Base-by-base conservation (phyloP, 2,797 vertebrate species). In the Percopsis omiscomaycus region DNA sequence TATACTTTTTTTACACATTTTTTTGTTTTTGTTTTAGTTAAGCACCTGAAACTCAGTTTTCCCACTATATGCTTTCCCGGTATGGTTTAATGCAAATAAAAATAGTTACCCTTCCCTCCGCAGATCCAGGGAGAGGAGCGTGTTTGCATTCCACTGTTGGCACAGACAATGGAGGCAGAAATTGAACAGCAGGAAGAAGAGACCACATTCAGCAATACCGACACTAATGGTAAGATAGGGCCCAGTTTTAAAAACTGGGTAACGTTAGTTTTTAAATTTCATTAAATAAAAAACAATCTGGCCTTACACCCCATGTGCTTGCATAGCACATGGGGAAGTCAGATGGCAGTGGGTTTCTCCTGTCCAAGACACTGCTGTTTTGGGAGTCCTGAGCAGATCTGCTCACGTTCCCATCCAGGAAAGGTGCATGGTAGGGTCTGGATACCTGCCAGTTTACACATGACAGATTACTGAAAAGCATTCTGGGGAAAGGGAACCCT, bases 141-240 rank as follows among this genome's bases (percentile, higher is more conserved):
- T 73, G 71, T 89, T 89, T 85, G 74, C 79, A 80, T 85, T 88
- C 78, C 69, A 74, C 79, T 67, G 84, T 83, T 84, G 78, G 79
- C 84, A 79, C 84, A 89, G 78, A 92, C 90, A 89, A 98, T 98
- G 97, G 96, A 99, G 91, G 95, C 95, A 86, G 96, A 98, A 91
- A 94, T 93, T 76, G 94, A 98, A 71, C 93, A 95, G 67, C 94
- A 96, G 84, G 92, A 94, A 69, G 89, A 92, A 78, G 96, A 99
- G 61, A 93, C 92, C 79, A 90, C 95, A 78, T 98, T 98, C 85
- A 94, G 95, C 88, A 98, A 93, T 88, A 94, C 94, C 45, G 97
- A 99, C 92, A 94, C 95, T 59, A 99, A 99, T 92, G 96, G 97
- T 95, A 90, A 94, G 77, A 82, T 78, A 81, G 12, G 11, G 32